Evolutionary conservation across 2,888 invertebrate species (phyloP), one percentile per base, ranked within the genome.

Genomic region (Andrena marginata): DNA sequence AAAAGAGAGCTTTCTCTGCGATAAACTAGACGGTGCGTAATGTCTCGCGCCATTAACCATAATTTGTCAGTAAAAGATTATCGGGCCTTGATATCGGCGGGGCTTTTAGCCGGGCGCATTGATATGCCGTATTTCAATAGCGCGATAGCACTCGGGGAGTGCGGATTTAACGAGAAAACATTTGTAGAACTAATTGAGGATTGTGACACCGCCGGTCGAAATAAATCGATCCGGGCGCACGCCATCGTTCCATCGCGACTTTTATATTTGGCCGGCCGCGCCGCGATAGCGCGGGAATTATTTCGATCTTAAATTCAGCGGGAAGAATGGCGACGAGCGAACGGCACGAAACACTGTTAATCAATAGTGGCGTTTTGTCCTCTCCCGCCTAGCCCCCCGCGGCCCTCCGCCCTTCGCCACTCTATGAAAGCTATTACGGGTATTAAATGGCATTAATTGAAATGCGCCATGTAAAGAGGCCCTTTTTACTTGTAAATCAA

Each of bases 131-230:
- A 82, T 82, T 84, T 84, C 83, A 78, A 82, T 84, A 71, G 78
- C 49, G 62, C 78, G 75, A 78, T 78, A 69, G 63, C 72, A 59
- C 35, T 48, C 63, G 65, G 64, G 35, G 23, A 23, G 56, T 16
- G 31, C 31, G 56, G 62, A 70, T 75, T 82, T 84, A 84, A 84
- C 83, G 84, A 84, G 83, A 82, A 82, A 82, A 84, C 84, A 78
- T 84, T 84, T 84, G 84, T 84, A 78, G 78, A 78, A 78, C 78
- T 84, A 84, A 84, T 84, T 82, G 84, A 82, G 82, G 82, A 71
- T 78, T 60, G 75, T 75, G 78, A 74, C 82, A 82, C 68, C 65
- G 68, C 51, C 42, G 56, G 23, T 20, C 31, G 70, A 76, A 82
- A 82, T 83, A 82, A 84, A 84, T 84, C 84, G 84, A 84, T 79